phyloP scores from a whole-genome alignment of 2,113 vertebrate genomes.

The Channa maculata region DNA sequence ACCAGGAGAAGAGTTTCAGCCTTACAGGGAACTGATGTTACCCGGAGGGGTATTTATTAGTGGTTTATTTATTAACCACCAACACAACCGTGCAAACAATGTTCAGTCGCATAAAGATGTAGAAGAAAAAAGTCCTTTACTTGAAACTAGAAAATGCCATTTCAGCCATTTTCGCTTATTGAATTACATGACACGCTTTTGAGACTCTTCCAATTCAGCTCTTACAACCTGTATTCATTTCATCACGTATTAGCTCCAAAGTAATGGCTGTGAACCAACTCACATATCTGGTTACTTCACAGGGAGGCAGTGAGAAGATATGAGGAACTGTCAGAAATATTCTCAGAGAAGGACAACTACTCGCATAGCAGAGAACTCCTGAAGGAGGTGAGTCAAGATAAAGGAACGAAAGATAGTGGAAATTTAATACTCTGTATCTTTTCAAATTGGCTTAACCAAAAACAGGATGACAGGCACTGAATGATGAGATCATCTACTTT shows the following conservation, averaged over 20 bases:
- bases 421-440: not conserved
- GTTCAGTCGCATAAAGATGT: not conserved
- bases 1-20: not conserved
- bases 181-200: too few relatives aligned
- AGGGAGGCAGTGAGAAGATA: constrained; percentile 86
- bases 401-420: not conserved
- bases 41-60: too few relatives aligned
- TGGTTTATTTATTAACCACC: not conserved
- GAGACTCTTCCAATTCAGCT: not conserved
- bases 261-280: not conserved
- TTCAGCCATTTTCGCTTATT: not conserved
- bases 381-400: constrained; percentile 79
- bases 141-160: not conserved
- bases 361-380: constrained; percentile 90
- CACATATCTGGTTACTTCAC: constrained; percentile 24
- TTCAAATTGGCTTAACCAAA: not conserved
- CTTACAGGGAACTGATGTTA: constrained; percentile 3
- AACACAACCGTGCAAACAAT: not conserved
- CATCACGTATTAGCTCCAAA: not conserved
- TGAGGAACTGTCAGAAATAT: constrained; percentile 87
- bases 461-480: not conserved
- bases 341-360: constrained; percentile 93
- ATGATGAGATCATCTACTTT: not conserved
- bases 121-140: not conserved
- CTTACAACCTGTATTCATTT: not conserved